Evolutionary conservation across 2,888 invertebrate genomes (phyloP), one percentile per base, ranked within the genome.

Genomic region (Quadriops clusia): DNA sequence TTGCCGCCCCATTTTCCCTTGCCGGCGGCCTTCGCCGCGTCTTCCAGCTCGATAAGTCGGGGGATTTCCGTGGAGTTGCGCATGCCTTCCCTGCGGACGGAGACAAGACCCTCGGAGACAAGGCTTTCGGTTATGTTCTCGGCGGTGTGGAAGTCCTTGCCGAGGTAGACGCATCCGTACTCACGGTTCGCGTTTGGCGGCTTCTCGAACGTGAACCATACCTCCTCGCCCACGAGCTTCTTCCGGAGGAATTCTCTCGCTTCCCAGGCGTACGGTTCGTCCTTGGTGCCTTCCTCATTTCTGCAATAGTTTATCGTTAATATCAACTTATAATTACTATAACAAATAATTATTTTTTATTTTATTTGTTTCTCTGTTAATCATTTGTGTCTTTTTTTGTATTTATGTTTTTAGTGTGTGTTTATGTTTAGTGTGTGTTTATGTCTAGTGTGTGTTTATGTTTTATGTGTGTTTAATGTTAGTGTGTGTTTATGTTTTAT

Each of bases 261-360:
- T 55, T 97, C 95, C 94, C 95, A 98, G 0, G 94, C 95, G 67
- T 72, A 97, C 2, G 95, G 87, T 63, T 97, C 87, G 56, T 90
- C 90, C 56, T 77, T 81, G 7, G 74, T 72, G 18, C 33, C n/a
- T 50, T 81, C 81, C 23, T 71, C 71, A 22, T 72, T 68, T 57
- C 70, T 74, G 57, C 16, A 51, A 54, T 39, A 31, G 34, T 37
- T 40, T 17, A 34, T 33, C 37, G 13, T 33, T 17, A 20, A 17
- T 23, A 31, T 14, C n/a, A 28, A 17, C 9, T n/a, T 28, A n/a
- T 25, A 4, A 6, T 2, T 12, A 28, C 28, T 30, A 31, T 28
- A 13, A 17, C 9, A 24, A 23, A 15, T n/a, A 28, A 18, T 3
- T 44, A 46, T 28, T 15, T 26, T 44, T 7, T 9, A 7, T 23